Conservation (phyloP, 2,888 invertebrate species). For the Aromia moschata region DNA sequence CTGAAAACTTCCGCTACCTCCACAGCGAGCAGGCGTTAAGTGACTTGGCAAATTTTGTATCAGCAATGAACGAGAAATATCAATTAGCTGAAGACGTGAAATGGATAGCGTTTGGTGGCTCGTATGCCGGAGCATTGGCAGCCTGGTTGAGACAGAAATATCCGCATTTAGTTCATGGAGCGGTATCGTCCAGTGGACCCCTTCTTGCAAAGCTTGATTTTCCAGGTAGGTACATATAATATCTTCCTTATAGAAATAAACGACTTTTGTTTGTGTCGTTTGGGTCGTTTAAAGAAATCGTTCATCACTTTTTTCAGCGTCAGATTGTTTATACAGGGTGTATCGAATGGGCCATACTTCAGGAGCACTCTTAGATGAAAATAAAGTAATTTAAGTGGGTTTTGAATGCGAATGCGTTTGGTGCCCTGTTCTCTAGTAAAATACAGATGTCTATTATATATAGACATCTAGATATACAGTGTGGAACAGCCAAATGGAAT, state of each 20-base stretch:
- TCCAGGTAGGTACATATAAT: slow-evolving; percentile 9
- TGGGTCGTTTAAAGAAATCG: too few species aligned
- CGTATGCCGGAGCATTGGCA: slow-evolving; percentile 70
- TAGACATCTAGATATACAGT: too few species aligned
- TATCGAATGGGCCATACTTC: too few species aligned
- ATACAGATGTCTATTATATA: too few species aligned
- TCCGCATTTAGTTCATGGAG: slow-evolving; percentile 69
- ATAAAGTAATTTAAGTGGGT: too few species aligned
- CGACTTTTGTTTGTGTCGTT: too few species aligned
- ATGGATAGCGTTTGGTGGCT: slow-evolving; percentile 67
- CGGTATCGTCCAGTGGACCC: slow-evolving; percentile 70
- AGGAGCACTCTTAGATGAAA: too few species aligned
- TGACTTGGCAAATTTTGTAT: slow-evolving; percentile 62
- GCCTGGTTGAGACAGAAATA: slow-evolving; percentile 69
- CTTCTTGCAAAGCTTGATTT: slow-evolving; percentile 66
- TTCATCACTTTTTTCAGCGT: too few species aligned
- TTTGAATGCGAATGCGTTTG: too few species aligned
- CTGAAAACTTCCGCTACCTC: slow-evolving; percentile 59
- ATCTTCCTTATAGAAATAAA: not conserved
- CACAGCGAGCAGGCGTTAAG: slow-evolving; percentile 62
- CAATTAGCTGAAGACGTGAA: slow-evolving; percentile 31
- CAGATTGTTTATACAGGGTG: too few species aligned
- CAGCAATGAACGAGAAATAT: slow-evolving; percentile 38
- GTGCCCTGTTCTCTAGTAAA: too few species aligned
- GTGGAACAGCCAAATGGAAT: too few species aligned